Conservation (phyloP, 2,113 vertebrate genomes). For the Dromas ardeola region DNA sequence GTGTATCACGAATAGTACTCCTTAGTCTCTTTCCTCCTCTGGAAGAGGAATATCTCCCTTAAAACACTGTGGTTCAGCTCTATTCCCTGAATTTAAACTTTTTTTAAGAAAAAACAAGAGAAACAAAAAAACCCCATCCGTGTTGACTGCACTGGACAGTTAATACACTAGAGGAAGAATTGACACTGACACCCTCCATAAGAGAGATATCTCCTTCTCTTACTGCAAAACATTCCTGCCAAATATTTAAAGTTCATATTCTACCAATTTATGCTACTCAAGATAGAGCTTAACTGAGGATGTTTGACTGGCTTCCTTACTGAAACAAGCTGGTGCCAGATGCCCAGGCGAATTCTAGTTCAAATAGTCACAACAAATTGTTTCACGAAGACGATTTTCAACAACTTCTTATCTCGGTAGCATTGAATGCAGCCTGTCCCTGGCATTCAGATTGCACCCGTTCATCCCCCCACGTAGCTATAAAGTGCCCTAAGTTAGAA, state of each 20-base stretch:
- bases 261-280: not conserved
- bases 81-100: not conserved
- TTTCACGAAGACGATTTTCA: not conserved
- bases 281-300: not conserved
- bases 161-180: not conserved
- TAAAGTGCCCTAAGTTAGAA: not conserved
- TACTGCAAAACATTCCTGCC: not conserved
- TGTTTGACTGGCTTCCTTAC: not conserved
- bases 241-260: not conserved
- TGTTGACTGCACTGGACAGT: not conserved
- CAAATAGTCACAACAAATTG: not conserved
- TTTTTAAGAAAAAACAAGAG: not conserved
- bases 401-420: not conserved
- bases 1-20: not conserved
- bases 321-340: not conserved
- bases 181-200: not conserved
- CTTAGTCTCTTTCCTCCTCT: not conserved
- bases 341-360: not conserved
- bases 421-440: not conserved
- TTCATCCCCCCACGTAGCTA: not conserved
- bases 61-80: not conserved
- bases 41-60: not conserved
- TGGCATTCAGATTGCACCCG: not conserved
- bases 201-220: not conserved
- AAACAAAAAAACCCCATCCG: not conserved